phyloP scores from a whole-genome alignment of 2,113 vertebrate species.

The Pao palembangensis region DNA sequence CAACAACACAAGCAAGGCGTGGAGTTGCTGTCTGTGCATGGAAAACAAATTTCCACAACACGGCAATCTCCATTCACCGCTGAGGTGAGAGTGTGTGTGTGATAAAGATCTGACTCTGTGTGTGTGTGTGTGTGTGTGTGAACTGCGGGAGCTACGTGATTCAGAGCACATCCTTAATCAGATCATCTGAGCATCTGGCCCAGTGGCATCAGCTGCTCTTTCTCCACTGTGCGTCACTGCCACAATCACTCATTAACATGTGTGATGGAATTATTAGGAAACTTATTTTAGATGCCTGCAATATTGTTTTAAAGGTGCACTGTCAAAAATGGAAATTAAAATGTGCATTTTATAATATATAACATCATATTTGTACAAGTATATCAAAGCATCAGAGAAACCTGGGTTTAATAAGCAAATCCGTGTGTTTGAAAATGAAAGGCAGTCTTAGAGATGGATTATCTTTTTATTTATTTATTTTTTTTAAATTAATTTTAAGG shows the following conservation, averaged over 20 bases:
- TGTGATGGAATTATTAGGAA: neutral
- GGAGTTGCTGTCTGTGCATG: neutral
- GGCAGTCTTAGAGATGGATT: neutral
- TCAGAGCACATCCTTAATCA: slow-evolving; percentile 54
- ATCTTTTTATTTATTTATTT: neutral
- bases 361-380: too few species aligned
- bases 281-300: neutral
- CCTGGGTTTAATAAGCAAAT: too few species aligned
- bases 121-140: slow-evolving; percentile 23
- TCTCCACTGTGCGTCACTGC: slow-evolving; percentile 10
- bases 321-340: too few species aligned
- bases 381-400: too few species aligned
- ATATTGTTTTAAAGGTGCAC: neutral
- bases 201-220: slow-evolving; percentile 49
- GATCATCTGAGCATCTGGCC: slow-evolving; percentile 57
- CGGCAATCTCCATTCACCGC: neutral
- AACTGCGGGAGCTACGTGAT: slow-evolving; percentile 48
- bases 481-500: neutral
- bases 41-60: slow-evolving; percentile 21
- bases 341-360: too few species aligned
- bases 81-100: neutral
- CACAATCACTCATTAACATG: neutral
- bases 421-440: too few species aligned
- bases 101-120: slow-evolving; percentile 14
- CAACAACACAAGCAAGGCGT: neutral